Conservation (phyloP, 2,797 vertebrate genomes). For the Phrynocephalus forsythii region DNA sequence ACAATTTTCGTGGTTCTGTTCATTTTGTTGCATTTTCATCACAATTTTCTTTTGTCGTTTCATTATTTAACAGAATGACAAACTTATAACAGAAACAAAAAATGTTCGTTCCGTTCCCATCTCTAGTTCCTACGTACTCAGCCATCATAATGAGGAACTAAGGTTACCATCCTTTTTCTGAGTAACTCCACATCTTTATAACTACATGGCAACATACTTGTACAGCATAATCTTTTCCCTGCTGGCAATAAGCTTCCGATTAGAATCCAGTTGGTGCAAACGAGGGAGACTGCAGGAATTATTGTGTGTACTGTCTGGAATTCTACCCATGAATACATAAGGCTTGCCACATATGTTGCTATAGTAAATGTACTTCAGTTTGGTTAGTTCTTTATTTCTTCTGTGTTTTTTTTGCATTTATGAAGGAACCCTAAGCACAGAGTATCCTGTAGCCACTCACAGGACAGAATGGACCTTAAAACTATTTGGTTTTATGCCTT, state of each 20-base stretch:
- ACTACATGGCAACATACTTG: neutral
- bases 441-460: slow-evolving; percentile 11
- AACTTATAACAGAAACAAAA: too few relatives aligned
- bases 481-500: slow-evolving; percentile 25
- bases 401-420: neutral
- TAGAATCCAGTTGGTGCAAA: neutral
- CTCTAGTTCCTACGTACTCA: neutral
- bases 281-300: neutral
- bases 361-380: slow-evolving; percentile 22
- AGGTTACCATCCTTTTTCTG: neutral
- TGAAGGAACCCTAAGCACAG: fast-evolving
- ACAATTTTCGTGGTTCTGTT: too few relatives aligned
- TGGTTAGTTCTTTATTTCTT: slow-evolving; percentile 30
- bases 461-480: slow-evolving; percentile 57
- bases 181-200: neutral
- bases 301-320: neutral
- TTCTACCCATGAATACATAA: neutral
- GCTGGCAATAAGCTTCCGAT: neutral
- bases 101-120: too few relatives aligned
- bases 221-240: neutral
- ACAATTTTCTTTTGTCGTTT: too few relatives aligned
- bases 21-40: too few relatives aligned
- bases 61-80: too few relatives aligned
- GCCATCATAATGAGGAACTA: neutral
- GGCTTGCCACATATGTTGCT: neutral